These are phyloP conservation scores for Chironomus riparius DNA, from an alignment of 2,888 invertebrate species.

Conservation along the genomic window DNA sequence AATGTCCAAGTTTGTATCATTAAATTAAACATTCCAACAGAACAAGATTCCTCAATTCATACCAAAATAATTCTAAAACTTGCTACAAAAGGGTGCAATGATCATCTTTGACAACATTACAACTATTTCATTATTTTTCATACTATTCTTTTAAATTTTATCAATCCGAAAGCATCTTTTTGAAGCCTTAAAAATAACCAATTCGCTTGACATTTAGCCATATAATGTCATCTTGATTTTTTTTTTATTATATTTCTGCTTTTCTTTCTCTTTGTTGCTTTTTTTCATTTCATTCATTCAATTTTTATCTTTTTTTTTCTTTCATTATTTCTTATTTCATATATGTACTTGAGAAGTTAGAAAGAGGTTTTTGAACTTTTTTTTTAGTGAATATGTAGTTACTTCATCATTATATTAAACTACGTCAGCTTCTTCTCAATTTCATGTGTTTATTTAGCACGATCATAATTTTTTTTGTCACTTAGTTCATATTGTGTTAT, in stretches of 20 bases:
- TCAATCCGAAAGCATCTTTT: neutral
- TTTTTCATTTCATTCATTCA: neutral
- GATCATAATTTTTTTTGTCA: neutral
- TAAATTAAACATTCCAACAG: neutral
- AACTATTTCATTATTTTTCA: neutral
- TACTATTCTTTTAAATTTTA: neutral
- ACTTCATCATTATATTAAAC: neutral
- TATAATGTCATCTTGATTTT: conserved; percentile 3
- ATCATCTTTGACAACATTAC: neutral
- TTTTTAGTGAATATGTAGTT: neutral
- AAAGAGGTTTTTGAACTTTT: conserved; percentile 6
- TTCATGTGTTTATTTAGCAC: neutral
- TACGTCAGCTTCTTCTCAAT: neutral
- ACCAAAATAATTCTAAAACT: neutral
- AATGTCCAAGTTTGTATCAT: neutral
- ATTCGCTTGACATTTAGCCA: conserved; percentile 4
- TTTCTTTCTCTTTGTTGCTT: neutral
- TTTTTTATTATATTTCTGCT: neutral
- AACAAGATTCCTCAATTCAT: neutral
- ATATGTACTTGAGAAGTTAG: neutral
- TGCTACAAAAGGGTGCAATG: neutral
- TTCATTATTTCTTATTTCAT: neutral
- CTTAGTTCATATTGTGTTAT: neutral
- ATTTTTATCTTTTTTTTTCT: neutral
- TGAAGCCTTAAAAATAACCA: conserved; percentile 5